These are phyloP conservation scores for Tanypteryx hageni DNA, from an alignment of 2,888 invertebrate genomes.

Conservation along the genomic window DNA sequence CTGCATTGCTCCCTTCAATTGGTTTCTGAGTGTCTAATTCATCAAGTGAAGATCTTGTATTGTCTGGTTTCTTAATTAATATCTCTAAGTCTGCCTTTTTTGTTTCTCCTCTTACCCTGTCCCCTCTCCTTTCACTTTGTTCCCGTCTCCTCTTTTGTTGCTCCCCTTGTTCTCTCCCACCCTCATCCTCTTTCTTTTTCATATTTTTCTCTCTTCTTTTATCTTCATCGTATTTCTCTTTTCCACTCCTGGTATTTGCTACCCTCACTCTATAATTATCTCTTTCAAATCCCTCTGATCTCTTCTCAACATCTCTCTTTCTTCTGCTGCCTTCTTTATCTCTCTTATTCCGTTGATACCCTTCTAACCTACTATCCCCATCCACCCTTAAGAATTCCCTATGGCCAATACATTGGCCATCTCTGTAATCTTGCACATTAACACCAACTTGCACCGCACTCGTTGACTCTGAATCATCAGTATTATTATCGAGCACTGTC, in stretches of 20 bases:
- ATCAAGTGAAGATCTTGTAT: not conserved
- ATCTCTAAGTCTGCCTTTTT: not conserved
- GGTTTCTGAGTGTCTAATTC: not conserved
- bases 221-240: not conserved
- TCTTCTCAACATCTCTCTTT: not conserved
- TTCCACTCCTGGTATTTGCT: not conserved
- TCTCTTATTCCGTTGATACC: not conserved
- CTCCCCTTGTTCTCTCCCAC: not conserved
- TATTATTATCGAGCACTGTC: not conserved
- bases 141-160: not conserved
- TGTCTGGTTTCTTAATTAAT: not conserved
- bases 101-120: not conserved
- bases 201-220: not conserved
- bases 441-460: not conserved
- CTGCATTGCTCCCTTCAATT: not conserved
- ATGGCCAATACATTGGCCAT: too few relatives aligned
- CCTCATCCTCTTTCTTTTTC: not conserved
- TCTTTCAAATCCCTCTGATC: not conserved
- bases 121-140: not conserved
- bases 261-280: not conserved
- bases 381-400: not conserved
- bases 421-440: not conserved
- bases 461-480: not conserved
- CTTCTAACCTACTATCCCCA: not conserved
- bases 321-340: not conserved